phyloP scores from a whole-genome alignment of 92 coral and sea anemone genomes.

The Diadumene lineata region DNA sequence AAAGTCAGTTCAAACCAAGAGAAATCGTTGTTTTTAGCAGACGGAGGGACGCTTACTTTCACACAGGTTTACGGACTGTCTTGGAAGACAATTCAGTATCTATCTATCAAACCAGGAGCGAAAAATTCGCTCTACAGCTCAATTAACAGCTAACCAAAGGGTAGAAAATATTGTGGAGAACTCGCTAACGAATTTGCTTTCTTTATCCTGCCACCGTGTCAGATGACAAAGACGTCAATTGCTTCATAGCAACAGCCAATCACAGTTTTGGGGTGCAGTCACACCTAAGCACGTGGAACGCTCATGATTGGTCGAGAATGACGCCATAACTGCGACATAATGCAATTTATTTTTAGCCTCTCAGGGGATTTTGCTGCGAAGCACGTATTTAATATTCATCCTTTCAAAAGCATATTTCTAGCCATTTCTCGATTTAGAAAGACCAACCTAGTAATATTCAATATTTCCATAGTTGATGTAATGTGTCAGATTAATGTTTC shows the following conservation, averaged over 20 bases:
- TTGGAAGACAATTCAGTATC: slow-evolving; percentile 16
- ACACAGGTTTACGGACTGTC: slow-evolving; percentile 1
- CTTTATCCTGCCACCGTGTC: slow-evolving; percentile 12
- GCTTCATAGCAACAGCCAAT: slow-evolving; percentile 82
- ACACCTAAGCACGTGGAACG: slow-evolving; percentile 93
- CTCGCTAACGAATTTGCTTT: neutral
- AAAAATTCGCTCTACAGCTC: slow-evolving; percentile 25
- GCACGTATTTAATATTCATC: slow-evolving; percentile 7
- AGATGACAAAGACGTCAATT: slow-evolving; percentile 51
- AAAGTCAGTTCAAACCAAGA: slow-evolving; percentile 13
- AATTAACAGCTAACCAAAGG: neutral
- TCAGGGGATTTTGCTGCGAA: slow-evolving; percentile 21
- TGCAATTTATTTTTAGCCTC: slow-evolving; percentile 50
- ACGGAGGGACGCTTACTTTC: slow-evolving; percentile 4
- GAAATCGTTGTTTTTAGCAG: slow-evolving; percentile 13
- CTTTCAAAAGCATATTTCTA: neutral
- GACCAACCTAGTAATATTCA: neutral
- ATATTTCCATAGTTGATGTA: neutral
- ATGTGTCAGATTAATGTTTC: neutral
- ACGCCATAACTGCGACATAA: slow-evolving; percentile 41
- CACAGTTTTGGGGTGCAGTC: slow-evolving; percentile 35
- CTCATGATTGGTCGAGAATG: slow-evolving; percentile 63
- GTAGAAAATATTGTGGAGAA: slow-evolving; percentile 23
- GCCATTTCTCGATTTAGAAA: neutral
- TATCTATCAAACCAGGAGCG: slow-evolving; percentile 9